These are phyloP conservation scores for Drosophila mimica DNA, from an alignment of 2,888 invertebrate species.

Conservation along the genomic window DNA sequence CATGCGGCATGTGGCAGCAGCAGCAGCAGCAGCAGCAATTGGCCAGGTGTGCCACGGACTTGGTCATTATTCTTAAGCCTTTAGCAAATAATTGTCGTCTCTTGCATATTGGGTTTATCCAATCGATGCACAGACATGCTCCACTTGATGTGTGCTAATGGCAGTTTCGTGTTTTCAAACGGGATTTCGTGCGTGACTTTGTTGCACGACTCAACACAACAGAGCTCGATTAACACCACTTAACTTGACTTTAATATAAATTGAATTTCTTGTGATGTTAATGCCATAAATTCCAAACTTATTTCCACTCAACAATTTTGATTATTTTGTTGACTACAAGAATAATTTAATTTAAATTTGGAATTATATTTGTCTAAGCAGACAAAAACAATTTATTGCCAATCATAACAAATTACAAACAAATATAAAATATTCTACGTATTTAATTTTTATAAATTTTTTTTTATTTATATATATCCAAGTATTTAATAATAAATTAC, in stretches of 20 bases:
- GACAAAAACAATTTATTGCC: too few species aligned
- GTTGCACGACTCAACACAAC: background rate
- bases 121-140: background rate
- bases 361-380: too few species aligned
- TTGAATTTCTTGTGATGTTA: background rate
- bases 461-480: background rate
- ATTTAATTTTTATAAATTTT: background rate
- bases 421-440: background rate
- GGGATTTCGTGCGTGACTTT: background rate
- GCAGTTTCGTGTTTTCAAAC: background rate
- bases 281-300: background rate
- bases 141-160: background rate
- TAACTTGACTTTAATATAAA: background rate
- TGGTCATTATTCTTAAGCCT: conserved; percentile 32
- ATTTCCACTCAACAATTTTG: too few species aligned
- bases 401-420: background rate
- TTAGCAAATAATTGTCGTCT: conserved; percentile 12
- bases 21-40: conserved; percentile 46
- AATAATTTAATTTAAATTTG: too few species aligned
- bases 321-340: background rate
- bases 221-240: background rate
- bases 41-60: conserved; percentile 35
- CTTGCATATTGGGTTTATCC: background rate
- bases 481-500: background rate
- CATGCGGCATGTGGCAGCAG: conserved; percentile 55